These are phyloP conservation scores for Camelus bactrianus DNA, from an alignment of 2,113 vertebrate genomes.

Conservation along the genomic window DNA sequence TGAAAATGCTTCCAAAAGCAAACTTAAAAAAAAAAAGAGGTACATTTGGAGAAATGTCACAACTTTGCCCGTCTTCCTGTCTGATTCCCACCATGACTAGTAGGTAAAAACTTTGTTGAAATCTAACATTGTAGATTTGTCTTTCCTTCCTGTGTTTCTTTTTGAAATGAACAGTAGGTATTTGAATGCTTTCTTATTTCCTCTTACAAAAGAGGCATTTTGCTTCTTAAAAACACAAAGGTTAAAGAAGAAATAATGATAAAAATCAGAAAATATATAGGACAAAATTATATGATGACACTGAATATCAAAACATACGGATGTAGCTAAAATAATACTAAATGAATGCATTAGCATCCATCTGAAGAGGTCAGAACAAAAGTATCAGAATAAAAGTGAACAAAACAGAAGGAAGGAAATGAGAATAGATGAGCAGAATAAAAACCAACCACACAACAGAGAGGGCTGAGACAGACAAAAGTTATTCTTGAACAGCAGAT, in stretches of 20 bases:
- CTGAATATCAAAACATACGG: not conserved
- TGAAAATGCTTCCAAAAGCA: not conserved
- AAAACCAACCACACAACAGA: not conserved
- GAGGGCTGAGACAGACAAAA: not conserved
- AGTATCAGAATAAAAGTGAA: constrained; percentile 29
- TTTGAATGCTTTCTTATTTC: not conserved
- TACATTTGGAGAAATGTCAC: not conserved
- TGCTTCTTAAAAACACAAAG: not conserved
- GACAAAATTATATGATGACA: not conserved
- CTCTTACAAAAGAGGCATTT: not conserved
- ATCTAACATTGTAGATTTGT: not conserved
- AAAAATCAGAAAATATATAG: constrained; percentile 31
- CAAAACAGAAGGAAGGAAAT: constrained; percentile 12
- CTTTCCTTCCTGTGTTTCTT: not conserved
- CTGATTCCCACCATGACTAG: not conserved
- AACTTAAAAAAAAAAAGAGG: not conserved
- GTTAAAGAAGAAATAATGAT: not conserved
- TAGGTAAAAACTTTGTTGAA: not conserved
- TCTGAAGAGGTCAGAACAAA: constrained; percentile 9
- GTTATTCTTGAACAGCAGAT: not conserved
- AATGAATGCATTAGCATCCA: not conserved
- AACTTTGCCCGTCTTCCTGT: not conserved
- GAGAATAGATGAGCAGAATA: not conserved
- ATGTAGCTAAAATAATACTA: not conserved
- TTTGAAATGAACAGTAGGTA: not conserved